Evolutionary conservation across 2,113 vertebrate genomes (phyloP).

Genomic region (Ellobius talpinus): DNA sequence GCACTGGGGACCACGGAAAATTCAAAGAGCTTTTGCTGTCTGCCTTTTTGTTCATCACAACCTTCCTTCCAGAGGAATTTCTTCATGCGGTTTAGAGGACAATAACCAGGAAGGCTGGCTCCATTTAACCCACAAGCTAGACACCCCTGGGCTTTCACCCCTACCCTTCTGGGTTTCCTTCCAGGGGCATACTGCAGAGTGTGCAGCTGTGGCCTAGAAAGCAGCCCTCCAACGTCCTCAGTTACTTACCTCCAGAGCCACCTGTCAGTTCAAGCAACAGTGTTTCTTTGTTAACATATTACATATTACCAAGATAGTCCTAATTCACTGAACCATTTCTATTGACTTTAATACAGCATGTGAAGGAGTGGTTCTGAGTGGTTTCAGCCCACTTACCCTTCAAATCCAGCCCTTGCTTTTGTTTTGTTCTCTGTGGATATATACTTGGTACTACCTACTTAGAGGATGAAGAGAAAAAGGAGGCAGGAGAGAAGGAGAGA

Average conservation of each 20-base stretch:
- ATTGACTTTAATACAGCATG: neutral
- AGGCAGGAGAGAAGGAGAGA: neutral
- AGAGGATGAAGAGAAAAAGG: neutral
- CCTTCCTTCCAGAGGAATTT: neutral
- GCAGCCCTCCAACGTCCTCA: neutral
- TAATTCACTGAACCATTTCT: neutral
- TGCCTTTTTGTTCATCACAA: neutral
- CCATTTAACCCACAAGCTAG: neutral
- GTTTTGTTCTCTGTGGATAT: neutral
- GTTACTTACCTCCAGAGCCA: neutral
- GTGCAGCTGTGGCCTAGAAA: neutral
- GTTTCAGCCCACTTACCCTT: neutral
- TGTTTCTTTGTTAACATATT: neutral
- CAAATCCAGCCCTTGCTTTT: neutral
- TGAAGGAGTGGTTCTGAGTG: neutral
- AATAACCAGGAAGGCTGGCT: neutral
- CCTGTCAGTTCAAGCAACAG: fast-evolving
- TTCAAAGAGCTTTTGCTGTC: neutral
- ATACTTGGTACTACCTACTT: neutral
- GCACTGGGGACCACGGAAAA: neutral
- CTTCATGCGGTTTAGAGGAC: neutral
- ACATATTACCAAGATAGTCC: neutral
- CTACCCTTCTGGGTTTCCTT: neutral
- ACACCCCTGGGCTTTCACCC: neutral
- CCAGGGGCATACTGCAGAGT: neutral